These are phyloP conservation scores for Falco naumanni DNA, from an alignment of 2,797 vertebrate genomes.

Conservation along the genomic window DNA sequence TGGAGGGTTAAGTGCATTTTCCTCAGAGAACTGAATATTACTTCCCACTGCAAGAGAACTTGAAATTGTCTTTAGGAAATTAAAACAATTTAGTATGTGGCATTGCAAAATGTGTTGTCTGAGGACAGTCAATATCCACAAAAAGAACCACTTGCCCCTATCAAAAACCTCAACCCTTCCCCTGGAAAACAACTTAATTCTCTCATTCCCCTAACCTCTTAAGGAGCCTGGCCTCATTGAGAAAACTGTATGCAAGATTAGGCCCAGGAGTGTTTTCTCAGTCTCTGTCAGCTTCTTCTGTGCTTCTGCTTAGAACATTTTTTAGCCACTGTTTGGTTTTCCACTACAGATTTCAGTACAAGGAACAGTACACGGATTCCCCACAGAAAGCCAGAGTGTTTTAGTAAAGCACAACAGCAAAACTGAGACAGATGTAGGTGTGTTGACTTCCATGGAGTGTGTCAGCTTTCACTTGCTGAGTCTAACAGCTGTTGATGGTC, in stretches of 20 bases:
- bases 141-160: neutral
- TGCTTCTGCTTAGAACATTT: neutral
- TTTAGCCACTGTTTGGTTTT: neutral
- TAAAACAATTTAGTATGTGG: neutral
- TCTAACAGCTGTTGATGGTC: neutral
- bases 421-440: neutral
- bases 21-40: neutral
- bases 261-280: neutral
- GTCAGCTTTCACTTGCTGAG: neutral
- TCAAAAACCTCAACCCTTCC: neutral
- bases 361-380: neutral
- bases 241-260: neutral
- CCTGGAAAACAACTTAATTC: neutral
- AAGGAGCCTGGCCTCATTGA: neutral
- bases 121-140: neutral
- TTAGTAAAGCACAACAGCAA: neutral
- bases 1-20: neutral
- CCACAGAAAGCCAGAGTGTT: neutral
- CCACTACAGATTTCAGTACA: neutral
- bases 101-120: neutral
- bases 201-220: neutral
- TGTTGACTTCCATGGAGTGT: neutral
- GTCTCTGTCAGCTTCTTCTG: neutral
- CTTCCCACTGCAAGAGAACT: neutral
- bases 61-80: conserved; percentile 7